Evolutionary conservation across 1,140 invertebrate species (phyloP), one percentile per base, ranked within the genome.

Genomic region (Drosophila nigromelanica): DNA sequence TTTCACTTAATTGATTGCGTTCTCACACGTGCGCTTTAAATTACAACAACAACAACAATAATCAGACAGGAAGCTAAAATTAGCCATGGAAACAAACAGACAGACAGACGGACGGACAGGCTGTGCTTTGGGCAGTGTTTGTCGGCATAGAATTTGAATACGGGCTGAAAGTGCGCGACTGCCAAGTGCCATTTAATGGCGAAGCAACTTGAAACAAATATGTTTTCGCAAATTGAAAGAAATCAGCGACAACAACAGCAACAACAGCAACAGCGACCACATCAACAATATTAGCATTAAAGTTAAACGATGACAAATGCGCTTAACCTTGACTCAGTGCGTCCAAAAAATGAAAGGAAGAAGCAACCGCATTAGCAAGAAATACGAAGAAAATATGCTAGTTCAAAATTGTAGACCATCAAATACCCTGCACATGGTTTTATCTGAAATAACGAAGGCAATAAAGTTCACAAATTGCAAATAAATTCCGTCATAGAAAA

Each of bases 271-370:
- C 33, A 42, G n/a, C n/a, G n/a, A n/a, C n/a, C n/a, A n/a, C n/a
- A n/a, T n/a, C n/a, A n/a, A 42, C 10, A 21, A 33, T 12, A 45
- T 15, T 18, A 47, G 7, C 21, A 30, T 62, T 45, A 48, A 76
- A 72, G 51, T 72, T 81, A 80, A 80, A 80, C 55, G 73, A 80
- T 80, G 78, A 80, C 78, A 80, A 80, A 80, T 80, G 78, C 59
- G 43, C 1, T 10, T 60, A 77, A 81, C 78, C 78, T 80, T 80
- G 78, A 81, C 54, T 72, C 54, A 59, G 52, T 52, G 52, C 12
- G 15, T 55, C 68, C 61, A 50, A 66, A 51, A 72, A 58, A 37
- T n/a, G 35, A 27, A 64, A 10, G 30, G 35, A 54, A 45, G 48
- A 42, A 59, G 30, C 27, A 60, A 52, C 12, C 48, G n/a, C 51